Percentiles rank a stretch among this genome's conserved stretches.
Evolutionary conservation across 2,797 vertebrate species (phyloP).

Genomic region (Rousettus madagascariensis): DNA sequence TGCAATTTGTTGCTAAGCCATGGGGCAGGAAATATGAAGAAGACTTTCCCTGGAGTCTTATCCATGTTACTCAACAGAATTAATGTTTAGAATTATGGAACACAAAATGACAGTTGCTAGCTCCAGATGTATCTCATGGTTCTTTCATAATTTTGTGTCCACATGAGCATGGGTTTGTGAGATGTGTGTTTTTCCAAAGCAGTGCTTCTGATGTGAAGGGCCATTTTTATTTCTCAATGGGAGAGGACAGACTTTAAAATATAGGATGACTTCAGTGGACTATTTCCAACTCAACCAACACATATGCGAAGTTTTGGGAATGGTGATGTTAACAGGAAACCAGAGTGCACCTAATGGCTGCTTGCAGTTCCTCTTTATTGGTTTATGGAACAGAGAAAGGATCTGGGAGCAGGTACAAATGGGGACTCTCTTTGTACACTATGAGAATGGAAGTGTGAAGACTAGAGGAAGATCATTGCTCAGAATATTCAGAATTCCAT

Average conservation of each 20-base stretch:
- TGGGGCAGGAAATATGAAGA: neutral
- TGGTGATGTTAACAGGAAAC: neutral
- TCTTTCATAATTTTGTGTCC: neutral
- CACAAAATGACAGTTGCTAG: neutral
- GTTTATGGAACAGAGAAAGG: neutral
- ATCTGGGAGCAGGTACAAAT: neutral
- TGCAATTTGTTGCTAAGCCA: neutral
- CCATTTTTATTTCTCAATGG: neutral
- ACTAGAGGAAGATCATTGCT: neutral
- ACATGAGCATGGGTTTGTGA: neutral
- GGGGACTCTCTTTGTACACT: neutral
- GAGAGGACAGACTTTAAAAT: neutral
- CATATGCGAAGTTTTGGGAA: neutral
- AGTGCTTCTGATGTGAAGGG: neutral
- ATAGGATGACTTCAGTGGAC: neutral
- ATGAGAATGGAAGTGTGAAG: neutral
- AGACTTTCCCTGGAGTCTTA: neutral
- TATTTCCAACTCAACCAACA: neutral
- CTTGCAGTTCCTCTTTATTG: neutral
- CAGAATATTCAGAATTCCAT: neutral
- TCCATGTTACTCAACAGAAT: neutral
- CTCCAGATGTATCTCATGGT: neutral
- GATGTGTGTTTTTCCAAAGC: neutral
- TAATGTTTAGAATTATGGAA: neutral
- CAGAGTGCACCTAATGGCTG: neutral